Percentiles rank a stretch among this genome's conserved stretches.
These are phyloP conservation scores for Coracopsis vasa DNA, from an alignment of 2,113 vertebrate species.

Conservation along the genomic window DNA sequence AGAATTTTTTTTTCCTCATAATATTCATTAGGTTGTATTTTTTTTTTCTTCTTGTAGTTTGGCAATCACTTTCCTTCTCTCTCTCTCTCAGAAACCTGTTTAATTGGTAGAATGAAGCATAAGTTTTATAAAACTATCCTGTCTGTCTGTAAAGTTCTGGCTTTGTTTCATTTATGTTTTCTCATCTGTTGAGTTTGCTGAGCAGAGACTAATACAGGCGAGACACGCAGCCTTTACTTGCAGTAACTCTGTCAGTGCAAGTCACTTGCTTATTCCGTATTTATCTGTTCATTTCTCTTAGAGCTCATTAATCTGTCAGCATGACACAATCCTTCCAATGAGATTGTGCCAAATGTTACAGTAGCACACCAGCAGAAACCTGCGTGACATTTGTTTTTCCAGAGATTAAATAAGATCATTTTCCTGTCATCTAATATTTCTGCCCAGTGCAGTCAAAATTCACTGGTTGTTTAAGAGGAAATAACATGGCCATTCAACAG, in stretches of 20 bases:
- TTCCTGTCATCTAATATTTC: slow-evolving; percentile 33
- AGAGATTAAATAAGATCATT: slow-evolving; percentile 40
- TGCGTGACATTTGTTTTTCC: neutral
- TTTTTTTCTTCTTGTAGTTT: neutral
- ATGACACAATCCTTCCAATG: slow-evolving; percentile 44
- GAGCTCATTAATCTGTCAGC: slow-evolving; percentile 11
- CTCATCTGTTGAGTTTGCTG: slow-evolving; percentile 18
- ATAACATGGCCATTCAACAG: neutral
- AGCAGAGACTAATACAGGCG: neutral
- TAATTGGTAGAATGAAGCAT: neutral
- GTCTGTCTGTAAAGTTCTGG: neutral
- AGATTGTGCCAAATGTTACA: slow-evolving; percentile 5
- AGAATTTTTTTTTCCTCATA: neutral
- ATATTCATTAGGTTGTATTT: neutral
- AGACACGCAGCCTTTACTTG: slow-evolving; percentile 21
- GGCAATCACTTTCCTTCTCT: neutral
- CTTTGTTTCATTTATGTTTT: slow-evolving; percentile 12
- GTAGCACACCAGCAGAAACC: slow-evolving; percentile 42
- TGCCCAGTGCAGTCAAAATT: neutral
- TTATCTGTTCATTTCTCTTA: slow-evolving; percentile 12
- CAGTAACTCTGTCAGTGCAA: slow-evolving; percentile 20
- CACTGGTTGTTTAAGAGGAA: neutral
- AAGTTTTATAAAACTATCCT: neutral
- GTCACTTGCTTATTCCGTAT: neutral
- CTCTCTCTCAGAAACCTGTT: neutral